These are phyloP conservation scores for Oreochromis mossambicus DNA, from an alignment of 2,797 vertebrate genomes.

Conservation along the genomic window DNA sequence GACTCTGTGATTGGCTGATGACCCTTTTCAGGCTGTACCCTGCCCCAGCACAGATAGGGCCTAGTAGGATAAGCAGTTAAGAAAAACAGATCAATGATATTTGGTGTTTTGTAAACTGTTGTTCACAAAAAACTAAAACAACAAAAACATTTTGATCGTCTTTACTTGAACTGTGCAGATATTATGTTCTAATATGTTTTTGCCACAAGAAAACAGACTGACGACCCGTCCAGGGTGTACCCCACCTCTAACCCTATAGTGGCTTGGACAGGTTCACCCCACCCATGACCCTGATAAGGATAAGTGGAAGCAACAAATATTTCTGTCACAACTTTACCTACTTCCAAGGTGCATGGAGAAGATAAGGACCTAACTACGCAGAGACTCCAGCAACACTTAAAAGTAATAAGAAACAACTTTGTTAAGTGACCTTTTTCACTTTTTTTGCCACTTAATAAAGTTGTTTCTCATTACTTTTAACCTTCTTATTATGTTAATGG, in stretches of 20 bases:
- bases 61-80: not conserved
- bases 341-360: not conserved
- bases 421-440: not conserved
- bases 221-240: not conserved
- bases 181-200: not conserved
- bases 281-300: not conserved
- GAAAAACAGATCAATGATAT: not conserved
- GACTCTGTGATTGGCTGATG: not conserved
- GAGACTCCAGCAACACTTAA: not conserved
- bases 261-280: not conserved
- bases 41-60: not conserved
- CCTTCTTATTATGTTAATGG: too few species aligned
- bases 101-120: not conserved
- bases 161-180: not conserved
- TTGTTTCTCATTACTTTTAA: not conserved
- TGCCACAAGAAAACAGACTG: not conserved
- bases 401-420: not conserved
- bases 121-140: not conserved
- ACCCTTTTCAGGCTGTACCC: not conserved
- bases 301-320: not conserved
- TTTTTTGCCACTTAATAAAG: not conserved
- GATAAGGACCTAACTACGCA: fast-evolving
- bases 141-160: not conserved
- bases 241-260: not conserved
- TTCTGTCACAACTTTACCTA: not conserved